Base-by-base conservation (phyloP, 2,797 vertebrate genomes). In the Hozukius guyotensis region DNA sequence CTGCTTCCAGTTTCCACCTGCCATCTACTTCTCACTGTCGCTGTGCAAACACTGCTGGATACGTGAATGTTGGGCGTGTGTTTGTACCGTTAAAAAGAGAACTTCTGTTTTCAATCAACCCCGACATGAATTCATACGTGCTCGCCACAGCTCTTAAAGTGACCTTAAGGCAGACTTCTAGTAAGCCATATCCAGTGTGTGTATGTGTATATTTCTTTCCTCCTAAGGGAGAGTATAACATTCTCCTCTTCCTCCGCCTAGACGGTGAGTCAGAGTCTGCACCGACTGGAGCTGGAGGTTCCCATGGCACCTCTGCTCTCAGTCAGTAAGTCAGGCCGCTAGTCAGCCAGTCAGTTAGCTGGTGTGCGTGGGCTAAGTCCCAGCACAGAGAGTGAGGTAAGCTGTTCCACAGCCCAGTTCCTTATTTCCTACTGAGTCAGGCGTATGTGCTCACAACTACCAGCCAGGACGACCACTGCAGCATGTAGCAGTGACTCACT, bases 251-350 rank as follows among this genome's bases (percentile, higher is more conserved):
- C 80, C 70, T 86, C 65, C 10, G 70, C 77, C 87, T 77, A 94
- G 95, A 95, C 94, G 38, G 89, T 95, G 95, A 95, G 91, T 96
- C 94, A 95, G 88, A 90, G 78, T 77, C 80, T 81, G 84, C 84
- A 55, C 78, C 75, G 84, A 67, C 78, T 87, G 83, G 79, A 87
- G 80, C 71, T 74, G 55, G 76, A 86, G 87, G 87, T 93, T 92
- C 93, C 87, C 91, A 92, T 89, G 87, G 88, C 84, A 85, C 84
- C 84, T 75, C 75, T 29, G 66, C 84, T 87, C 70, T 75, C 80
- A 87, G 87, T 90, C 62, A 88, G 85, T 73, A 82, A 87, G 89
- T 91, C 83, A 82, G 77, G 66, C 84, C 42, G 16, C 85, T 80
- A 89, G 91, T 91, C 83, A 88, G 82, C 70, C 61, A 65, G 66